Conservation (phyloP, 2,113 vertebrate genomes). For the Phasianus colchicus region DNA sequence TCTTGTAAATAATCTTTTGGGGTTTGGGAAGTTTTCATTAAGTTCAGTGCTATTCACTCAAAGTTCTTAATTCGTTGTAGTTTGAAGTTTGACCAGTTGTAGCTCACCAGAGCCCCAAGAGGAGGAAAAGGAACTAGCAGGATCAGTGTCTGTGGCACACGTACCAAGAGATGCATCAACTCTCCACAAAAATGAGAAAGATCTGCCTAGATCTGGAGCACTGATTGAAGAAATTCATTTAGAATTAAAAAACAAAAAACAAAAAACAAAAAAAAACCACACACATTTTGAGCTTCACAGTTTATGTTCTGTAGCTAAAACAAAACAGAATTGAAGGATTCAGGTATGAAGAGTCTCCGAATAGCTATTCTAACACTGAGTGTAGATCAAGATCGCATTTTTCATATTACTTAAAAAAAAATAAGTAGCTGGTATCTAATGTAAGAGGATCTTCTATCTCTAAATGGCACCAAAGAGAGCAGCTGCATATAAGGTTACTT, state of each 20-base stretch:
- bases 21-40: not conserved
- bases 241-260: not conserved
- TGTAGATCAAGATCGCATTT: not conserved
- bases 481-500: slow-evolving; percentile 41
- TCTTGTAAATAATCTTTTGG: not conserved
- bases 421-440: not conserved
- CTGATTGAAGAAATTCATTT: not conserved
- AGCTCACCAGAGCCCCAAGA: slow-evolving; percentile 3
- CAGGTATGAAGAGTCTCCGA: not conserved
- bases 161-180: accelerated
- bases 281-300: not conserved
- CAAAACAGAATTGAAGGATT: not conserved
- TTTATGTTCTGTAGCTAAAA: not conserved
- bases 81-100: not conserved
- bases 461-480: slow-evolving; percentile 76
- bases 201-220: not conserved
- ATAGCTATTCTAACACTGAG: not conserved
- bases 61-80: not conserved
- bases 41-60: not conserved
- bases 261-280: too few species aligned
- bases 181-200: not conserved
- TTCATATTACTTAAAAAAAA: not conserved
- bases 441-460: slow-evolving; percentile 9
- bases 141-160: not conserved
- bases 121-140: not conserved